Percentiles rank a stretch among this genome's conserved stretches.
Evolutionary conservation across 2,113 vertebrate genomes (phyloP).

Genomic region (Campylorhamphus procurvoides): DNA sequence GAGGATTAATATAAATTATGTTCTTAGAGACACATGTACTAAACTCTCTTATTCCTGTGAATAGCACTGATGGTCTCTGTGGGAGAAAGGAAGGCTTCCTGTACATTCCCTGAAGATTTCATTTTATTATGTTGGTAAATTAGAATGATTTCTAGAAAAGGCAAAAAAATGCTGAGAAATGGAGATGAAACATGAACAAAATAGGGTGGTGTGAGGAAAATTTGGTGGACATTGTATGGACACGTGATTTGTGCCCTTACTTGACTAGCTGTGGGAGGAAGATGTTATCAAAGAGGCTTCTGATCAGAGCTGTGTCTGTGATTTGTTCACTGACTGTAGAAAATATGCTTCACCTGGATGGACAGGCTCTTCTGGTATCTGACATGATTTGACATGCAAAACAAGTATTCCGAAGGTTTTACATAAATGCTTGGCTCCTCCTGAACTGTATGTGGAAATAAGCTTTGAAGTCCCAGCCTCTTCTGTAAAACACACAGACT

Average conservation of each 20-base stretch:
- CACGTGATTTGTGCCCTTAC: accelerated
- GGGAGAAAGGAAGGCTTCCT: background rate
- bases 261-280: background rate
- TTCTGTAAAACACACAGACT: background rate
- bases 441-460: background rate
- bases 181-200: background rate
- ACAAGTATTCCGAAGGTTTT: background rate
- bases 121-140: background rate
- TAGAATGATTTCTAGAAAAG: background rate
- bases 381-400: background rate
- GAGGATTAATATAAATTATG: accelerated
- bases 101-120: background rate
- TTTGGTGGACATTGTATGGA: background rate
- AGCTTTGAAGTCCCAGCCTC: background rate
- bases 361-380: background rate
- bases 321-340: background rate
- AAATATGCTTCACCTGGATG: background rate
- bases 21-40: background rate
- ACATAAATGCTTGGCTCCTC: background rate
- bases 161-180: background rate
- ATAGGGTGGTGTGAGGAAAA: background rate
- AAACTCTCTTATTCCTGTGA: background rate
- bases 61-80: background rate
- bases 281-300: background rate
- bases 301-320: background rate